These are phyloP conservation scores for Lypha dubia DNA, from an alignment of 2,888 invertebrate species.

Conservation along the genomic window DNA sequence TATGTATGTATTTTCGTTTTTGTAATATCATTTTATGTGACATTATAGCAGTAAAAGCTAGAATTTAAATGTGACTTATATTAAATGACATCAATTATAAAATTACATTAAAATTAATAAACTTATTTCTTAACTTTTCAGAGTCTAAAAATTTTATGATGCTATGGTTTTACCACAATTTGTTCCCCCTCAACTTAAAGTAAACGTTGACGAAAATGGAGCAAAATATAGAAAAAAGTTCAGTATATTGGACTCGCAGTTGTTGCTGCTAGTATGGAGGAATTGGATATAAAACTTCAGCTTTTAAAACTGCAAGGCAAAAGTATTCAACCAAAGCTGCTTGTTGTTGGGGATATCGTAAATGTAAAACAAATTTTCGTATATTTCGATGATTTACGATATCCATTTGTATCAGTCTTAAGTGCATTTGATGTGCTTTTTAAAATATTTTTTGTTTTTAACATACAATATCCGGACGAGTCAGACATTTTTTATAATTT, in stretches of 20 bases:
- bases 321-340: neutral
- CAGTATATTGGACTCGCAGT: neutral
- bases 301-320: neutral
- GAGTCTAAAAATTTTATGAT: neutral
- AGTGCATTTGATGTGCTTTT: neutral
- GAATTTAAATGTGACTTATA: too few relatives aligned
- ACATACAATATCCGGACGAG: neutral
- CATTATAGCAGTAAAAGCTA: too few relatives aligned
- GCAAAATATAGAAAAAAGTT: neutral
- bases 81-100: too few relatives aligned
- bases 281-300: neutral
- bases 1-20: too few relatives aligned
- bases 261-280: neutral
- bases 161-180: slow-evolving; percentile 2
- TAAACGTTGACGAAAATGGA: neutral
- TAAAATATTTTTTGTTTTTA: slow-evolving; percentile 1
- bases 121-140: too few relatives aligned
- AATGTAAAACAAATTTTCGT: neutral
- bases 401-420: neutral
- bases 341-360: neutral
- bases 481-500: neutral
- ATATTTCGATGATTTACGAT: slow-evolving; percentile 1
- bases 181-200: slow-evolving; percentile 14
- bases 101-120: too few relatives aligned
- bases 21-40: too few relatives aligned